Evolutionary conservation across 1,140 invertebrate genomes (phyloP).

Genomic region (Cydia fagiglandana): DNA sequence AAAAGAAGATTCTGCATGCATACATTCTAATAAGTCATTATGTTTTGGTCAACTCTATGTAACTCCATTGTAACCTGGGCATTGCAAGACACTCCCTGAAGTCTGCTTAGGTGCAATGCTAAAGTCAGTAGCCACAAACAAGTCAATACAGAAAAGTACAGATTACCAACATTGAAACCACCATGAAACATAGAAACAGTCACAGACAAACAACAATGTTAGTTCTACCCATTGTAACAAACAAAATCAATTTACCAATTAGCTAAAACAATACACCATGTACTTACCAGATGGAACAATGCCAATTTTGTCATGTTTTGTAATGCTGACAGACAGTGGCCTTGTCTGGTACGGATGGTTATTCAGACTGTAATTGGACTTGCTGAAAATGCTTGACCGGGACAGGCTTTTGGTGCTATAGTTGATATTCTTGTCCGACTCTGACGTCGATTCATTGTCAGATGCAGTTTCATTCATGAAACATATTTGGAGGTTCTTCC

Average conservation of each 20-base stretch:
- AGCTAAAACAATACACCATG: slow-evolving; percentile 30
- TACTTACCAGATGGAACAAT: slow-evolving; percentile 67
- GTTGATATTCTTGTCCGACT: slow-evolving; percentile 81
- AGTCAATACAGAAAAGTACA: neutral
- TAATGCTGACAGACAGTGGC: slow-evolving; percentile 73
- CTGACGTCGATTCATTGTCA: slow-evolving; percentile 87
- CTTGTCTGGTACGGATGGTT: slow-evolving; percentile 77
- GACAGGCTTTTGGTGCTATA: slow-evolving; percentile 65
- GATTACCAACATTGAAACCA: neutral
- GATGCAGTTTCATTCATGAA: slow-evolving; percentile 96
- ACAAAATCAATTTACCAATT: slow-evolving; percentile 1
- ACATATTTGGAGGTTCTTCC: slow-evolving; percentile 96
- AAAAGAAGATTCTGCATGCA: neutral
- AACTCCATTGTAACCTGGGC: no score
- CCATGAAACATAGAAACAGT: neutral
- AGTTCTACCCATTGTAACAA: slow-evolving; percentile 18
- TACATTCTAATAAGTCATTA: no score
- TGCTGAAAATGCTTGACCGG: slow-evolving; percentile 67
- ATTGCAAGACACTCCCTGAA: no score
- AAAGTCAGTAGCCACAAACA: neutral
- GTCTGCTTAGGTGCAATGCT: neutral
- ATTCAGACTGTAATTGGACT: slow-evolving; percentile 52
- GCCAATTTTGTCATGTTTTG: slow-evolving; percentile 69
- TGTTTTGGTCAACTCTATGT: no score
- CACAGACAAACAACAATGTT: neutral